Evolutionary conservation across 2,797 vertebrate species (phyloP).

Genomic region (Miichthys miiuy): DNA sequence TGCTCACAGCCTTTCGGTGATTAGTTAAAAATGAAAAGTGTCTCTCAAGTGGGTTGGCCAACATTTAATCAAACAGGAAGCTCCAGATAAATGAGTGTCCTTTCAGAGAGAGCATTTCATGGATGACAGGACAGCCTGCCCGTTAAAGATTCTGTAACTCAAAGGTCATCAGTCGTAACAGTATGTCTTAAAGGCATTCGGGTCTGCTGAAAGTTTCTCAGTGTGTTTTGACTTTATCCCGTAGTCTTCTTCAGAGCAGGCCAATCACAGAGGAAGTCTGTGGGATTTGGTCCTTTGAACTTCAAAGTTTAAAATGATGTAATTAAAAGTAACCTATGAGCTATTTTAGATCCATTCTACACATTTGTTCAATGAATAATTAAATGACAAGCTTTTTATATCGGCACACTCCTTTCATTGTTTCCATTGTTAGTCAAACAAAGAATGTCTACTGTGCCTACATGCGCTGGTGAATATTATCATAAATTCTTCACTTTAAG

Average conservation of each 20-base stretch:
- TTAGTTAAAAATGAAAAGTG: constrained; percentile 17
- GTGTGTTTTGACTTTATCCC: background rate
- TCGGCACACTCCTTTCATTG: too few species aligned
- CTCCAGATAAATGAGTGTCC: constrained; percentile 26
- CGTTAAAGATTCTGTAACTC: constrained; percentile 16
- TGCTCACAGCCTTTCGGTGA: background rate
- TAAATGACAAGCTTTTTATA: background rate
- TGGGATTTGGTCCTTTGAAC: background rate
- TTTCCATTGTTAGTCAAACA: background rate
- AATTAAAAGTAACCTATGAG: background rate
- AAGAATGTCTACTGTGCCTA: background rate
- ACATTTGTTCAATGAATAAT: background rate
- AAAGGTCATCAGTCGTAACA: constrained; percentile 41
- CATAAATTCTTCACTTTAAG: background rate
- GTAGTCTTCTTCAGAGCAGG: background rate
- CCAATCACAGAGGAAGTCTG: background rate
- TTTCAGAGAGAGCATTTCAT: constrained; percentile 26
- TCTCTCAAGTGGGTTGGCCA: constrained; percentile 11
- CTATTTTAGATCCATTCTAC: background rate
- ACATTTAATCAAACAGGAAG: constrained; percentile 35
- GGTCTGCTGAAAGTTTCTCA: background rate
- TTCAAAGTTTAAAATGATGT: background rate
- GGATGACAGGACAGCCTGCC: constrained; percentile 10
- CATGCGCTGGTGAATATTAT: background rate
- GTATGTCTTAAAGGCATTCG: background rate